A percentile compares a stretch with the other conserved stretches of the same genome.
phyloP scores from a whole-genome alignment of 2,888 invertebrate genomes.

The Xanthia icteritia region DNA sequence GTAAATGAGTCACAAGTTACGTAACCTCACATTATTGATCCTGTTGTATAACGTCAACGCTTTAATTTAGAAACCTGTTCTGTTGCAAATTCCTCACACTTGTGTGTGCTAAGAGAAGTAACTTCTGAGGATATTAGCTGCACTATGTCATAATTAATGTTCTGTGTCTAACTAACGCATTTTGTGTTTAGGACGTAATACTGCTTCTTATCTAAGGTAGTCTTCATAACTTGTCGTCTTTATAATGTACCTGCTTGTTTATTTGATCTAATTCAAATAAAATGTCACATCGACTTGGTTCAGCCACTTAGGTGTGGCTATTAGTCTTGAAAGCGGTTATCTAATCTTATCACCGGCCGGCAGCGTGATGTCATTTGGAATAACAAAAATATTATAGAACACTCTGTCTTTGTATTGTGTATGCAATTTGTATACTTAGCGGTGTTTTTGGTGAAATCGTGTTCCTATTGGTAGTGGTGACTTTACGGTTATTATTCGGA shows the following conservation, averaged over 20 bases:
- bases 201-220: not conserved
- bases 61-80: slow-evolving; percentile 62
- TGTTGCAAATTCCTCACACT: slow-evolving; percentile 49
- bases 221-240: slow-evolving; percentile 8
- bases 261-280: slow-evolving; percentile 58
- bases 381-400: slow-evolving; percentile 74
- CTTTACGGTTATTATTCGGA: slow-evolving; percentile 44
- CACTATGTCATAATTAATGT: slow-evolving; percentile 55
- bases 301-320: slow-evolving; percentile 73
- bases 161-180: slow-evolving; percentile 38
- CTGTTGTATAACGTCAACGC: slow-evolving; percentile 51
- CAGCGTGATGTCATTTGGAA: slow-evolving; percentile 79
- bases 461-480: slow-evolving; percentile 35
- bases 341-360: slow-evolving; percentile 82
- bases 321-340: slow-evolving; percentile 76
- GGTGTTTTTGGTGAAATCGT: slow-evolving; percentile 60
- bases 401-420: slow-evolving; percentile 49
- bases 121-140: slow-evolving; percentile 49
- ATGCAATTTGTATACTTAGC: slow-evolving; percentile 65
- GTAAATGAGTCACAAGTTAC: slow-evolving; percentile 67
- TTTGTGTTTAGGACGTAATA: slow-evolving; percentile 34
- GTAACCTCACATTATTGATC: slow-evolving; percentile 62
- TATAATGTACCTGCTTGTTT: slow-evolving; percentile 23
- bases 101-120: slow-evolving; percentile 45
- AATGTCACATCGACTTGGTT: slow-evolving; percentile 58